These are phyloP conservation scores for Pseudeuparius sepicola DNA, from an alignment of 2,888 invertebrate species.

Conservation along the genomic window DNA sequence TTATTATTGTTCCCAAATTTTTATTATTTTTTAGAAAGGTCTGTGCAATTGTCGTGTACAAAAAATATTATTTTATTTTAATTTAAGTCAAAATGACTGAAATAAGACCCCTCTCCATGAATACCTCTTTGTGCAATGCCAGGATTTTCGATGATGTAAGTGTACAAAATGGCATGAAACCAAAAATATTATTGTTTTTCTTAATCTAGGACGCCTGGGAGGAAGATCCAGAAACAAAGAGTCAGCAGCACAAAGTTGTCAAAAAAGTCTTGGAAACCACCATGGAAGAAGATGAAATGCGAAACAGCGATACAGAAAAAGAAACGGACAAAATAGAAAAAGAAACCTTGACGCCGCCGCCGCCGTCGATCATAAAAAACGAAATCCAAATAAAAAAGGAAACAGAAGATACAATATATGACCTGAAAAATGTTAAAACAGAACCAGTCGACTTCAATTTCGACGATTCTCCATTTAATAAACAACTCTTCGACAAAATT, in stretches of 20 bases:
- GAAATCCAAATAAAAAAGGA: neutral
- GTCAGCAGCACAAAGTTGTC: conserved; percentile 4
- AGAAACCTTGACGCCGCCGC: neutral
- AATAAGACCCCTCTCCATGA: conserved; percentile 31
- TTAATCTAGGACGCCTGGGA: conserved; percentile 29
- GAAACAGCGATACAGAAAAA: neutral
- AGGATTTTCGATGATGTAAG: conserved; percentile 33
- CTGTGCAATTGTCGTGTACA: too few relatives aligned
- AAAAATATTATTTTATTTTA: too few relatives aligned
- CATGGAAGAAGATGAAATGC: neutral
- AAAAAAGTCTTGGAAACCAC: conserved; percentile 4
- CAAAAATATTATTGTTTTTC: conserved; percentile 4
- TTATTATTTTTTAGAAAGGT: too few relatives aligned
- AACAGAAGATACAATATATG: neutral
- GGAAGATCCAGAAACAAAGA: conserved; percentile 13
- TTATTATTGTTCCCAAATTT: too few relatives aligned
- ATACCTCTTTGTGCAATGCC: conserved; percentile 31
- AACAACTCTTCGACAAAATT: conserved; percentile 24
- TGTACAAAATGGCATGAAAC: conserved; percentile 9
- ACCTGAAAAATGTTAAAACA: conserved; percentile 15
- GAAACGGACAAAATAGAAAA: neutral
- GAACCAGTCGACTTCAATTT: conserved; percentile 12
- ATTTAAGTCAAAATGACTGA: too few relatives aligned
- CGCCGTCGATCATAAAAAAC: neutral
- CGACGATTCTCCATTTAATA: conserved; percentile 28